phyloP scores from a whole-genome alignment of 2,888 invertebrate genomes.

The Bimastos eiseni region DNA sequence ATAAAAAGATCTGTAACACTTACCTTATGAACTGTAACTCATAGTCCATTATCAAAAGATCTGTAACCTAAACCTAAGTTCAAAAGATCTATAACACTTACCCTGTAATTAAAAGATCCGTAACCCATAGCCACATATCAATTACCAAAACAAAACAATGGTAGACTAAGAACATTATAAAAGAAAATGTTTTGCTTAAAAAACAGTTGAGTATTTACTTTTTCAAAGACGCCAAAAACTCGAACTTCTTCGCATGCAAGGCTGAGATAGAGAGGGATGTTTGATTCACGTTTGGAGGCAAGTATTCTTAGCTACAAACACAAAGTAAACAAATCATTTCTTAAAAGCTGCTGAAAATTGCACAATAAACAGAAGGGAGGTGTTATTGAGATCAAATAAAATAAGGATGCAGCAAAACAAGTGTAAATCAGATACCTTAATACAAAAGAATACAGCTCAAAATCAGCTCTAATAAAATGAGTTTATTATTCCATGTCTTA shows the following conservation, averaged over 20 bases:
- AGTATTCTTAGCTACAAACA: slow-evolving; percentile 51
- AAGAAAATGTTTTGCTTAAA: not conserved
- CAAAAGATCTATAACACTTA: too few species aligned
- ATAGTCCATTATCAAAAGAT: too few species aligned
- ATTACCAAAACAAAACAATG: not conserved
- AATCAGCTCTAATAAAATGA: too few species aligned
- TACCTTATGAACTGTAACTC: too few species aligned
- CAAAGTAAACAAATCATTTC: not conserved
- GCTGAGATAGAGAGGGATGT: slow-evolving; percentile 59
- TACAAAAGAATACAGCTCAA: not conserved
- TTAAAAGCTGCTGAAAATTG: not conserved
- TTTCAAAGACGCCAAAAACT: slow-evolving; percentile 60
- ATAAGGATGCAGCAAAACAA: not conserved
- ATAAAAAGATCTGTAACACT: too few species aligned
- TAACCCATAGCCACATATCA: not conserved
- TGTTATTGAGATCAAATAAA: not conserved
- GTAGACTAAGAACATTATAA: not conserved
- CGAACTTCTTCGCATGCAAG: slow-evolving; percentile 63
- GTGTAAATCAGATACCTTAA: not conserved
- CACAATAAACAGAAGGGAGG: not conserved
- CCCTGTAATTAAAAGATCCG: not conserved
- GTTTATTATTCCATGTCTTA: too few species aligned
- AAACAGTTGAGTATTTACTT: slow-evolving; percentile 47
- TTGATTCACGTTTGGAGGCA: slow-evolving; percentile 61
- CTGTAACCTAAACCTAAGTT: too few species aligned